phyloP scores from a whole-genome alignment of 1,140 invertebrate genomes.

The fruit fly (Drosophila melanogaster) region DNA sequence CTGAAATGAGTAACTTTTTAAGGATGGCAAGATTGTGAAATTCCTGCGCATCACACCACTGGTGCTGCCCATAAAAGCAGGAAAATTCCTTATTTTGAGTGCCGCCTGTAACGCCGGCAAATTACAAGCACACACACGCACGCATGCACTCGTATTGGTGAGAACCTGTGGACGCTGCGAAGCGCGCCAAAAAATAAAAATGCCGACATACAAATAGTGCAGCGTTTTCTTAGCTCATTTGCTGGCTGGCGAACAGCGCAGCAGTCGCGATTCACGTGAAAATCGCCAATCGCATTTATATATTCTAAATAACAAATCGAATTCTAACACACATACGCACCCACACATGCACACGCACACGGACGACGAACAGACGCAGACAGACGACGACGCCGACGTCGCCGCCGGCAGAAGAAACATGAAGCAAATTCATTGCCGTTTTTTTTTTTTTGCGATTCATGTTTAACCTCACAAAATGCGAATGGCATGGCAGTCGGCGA shows the following conservation, averaged over 20 bases:
- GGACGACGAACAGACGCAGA: slow-evolving; percentile 6
- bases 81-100: no score
- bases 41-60: background rate
- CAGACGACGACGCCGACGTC: slow-evolving; percentile 34
- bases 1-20: background rate
- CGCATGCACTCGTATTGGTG: background rate
- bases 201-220: background rate
- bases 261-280: slow-evolving; percentile 35
- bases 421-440: slow-evolving; percentile 62
- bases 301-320: slow-evolving; percentile 29
- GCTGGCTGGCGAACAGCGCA: background rate
- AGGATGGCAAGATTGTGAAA: background rate
- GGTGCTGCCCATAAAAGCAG: no score
- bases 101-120: slow-evolving; percentile 2
- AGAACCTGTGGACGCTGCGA: slow-evolving; percentile 43
- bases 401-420: slow-evolving; percentile 63
- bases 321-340: slow-evolving; percentile 20
- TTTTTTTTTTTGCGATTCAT: slow-evolving; percentile 41
- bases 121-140: background rate
- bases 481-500: slow-evolving; percentile 12
- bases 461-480: slow-evolving; percentile 65
- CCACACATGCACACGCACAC: background rate
- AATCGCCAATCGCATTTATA: slow-evolving; percentile 19
- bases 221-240: background rate
- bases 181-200: slow-evolving; percentile 60